Evolutionary conservation across 2,797 vertebrate species (phyloP).

Genomic region (Oryzias sinensis): DNA sequence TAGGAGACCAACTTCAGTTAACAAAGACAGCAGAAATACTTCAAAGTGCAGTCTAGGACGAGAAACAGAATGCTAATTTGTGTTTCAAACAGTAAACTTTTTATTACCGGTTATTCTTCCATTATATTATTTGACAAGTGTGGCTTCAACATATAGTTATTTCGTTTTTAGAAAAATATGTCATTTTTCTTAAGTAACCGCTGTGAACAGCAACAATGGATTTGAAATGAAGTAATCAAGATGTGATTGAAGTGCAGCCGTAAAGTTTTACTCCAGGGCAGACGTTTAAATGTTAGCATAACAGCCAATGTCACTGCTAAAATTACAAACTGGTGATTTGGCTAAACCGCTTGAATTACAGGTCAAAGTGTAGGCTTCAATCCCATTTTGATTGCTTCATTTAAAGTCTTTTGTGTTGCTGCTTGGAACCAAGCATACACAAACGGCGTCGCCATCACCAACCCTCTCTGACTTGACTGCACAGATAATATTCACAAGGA

Average conservation of each 20-base stretch:
- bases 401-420: background rate
- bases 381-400: conserved; percentile 10
- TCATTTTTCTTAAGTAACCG: background rate
- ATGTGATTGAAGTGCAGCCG: conserved; percentile 3
- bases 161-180: background rate
- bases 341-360: conserved; percentile 3
- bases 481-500: background rate
- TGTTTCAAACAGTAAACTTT: background rate
- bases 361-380: conserved; percentile 6
- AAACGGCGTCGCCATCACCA: background rate
- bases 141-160: background rate
- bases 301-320: background rate
- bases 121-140: background rate
- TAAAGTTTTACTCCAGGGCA: background rate
- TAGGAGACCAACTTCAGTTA: too few relatives aligned
- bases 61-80: conserved; percentile 4
- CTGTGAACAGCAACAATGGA: background rate
- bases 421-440: background rate
- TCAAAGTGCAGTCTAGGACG: too few relatives aligned
- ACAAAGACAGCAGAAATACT: too few relatives aligned
- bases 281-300: background rate
- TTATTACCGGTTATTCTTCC: background rate
- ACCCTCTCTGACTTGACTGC: background rate
- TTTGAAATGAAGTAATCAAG: conserved; percentile 12
- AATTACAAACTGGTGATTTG: background rate